Evolutionary conservation across 2,888 invertebrate genomes (phyloP), one percentile per base, ranked within the genome.

Genomic region (Limnephilus marmoratus): DNA sequence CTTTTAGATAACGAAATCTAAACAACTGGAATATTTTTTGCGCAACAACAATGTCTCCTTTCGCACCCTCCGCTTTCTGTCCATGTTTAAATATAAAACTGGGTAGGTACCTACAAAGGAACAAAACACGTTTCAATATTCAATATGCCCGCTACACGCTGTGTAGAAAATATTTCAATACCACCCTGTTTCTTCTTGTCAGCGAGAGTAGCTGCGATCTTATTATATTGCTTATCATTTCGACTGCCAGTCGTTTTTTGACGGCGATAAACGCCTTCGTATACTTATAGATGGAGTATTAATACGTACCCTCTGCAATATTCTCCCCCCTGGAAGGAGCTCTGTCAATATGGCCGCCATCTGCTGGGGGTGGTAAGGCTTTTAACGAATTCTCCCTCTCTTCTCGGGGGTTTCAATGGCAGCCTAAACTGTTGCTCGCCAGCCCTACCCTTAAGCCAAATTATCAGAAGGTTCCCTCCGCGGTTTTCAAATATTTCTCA

Each of bases 311-410:
- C 91, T 80, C 41, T 11, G 81, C 82, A 90, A 90, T 90, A 90
- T 45, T n/a, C n/a, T 29, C 81, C 81, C 90, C 90, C 81, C 49
- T 24, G 24, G 68, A 24, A 24, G 41, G 24, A 12, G 82, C 81
- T 80, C 91, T 90, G 88, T 92, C 92, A 91, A 92, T 92, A 91
- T 90, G 90, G 85, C 92, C 87, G 85, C 92, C 92, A 92, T 90
- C 90, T 92, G 92, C 37, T 83, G 83, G 88, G 90, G 91, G 90
- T 45, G 87, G 90, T 81, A 37, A 91, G 92, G 82, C 91, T 91
- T 93, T 92, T 91, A 93, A 91, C 92, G 90, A 93, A 93, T 34
- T 37, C 31, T 68, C 29, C 85, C 90, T 31, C 85, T 34, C 53
- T 13, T 89, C 88, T 89, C n/a, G 80, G 80, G 88, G 81, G 88